Percentiles rank a stretch among this genome's conserved stretches.
phyloP scores from a whole-genome alignment of 2,797 vertebrate genomes.

The Sebastes steindachneri region DNA sequence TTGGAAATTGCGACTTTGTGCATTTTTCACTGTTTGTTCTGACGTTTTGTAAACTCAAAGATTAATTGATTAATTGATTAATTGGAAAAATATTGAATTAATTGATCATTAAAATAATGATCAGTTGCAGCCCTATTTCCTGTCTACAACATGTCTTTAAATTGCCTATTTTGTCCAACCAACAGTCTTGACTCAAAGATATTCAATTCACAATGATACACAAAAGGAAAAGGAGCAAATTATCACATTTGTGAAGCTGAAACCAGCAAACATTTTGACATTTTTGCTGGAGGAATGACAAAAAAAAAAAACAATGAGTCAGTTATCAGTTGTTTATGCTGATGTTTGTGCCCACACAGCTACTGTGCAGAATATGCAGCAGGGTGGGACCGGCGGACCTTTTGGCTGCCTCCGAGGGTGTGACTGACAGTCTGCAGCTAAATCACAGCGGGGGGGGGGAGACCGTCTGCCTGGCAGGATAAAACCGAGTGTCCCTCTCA shows the following conservation, averaged over 20 bases:
- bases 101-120: not conserved
- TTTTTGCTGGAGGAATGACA: not conserved
- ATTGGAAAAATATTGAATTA: not conserved
- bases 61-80: not conserved
- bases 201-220: not conserved
- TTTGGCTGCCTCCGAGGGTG: slow-evolving; percentile 23
- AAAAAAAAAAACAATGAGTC: no score
- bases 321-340: not conserved
- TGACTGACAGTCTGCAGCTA: slow-evolving; percentile 43
- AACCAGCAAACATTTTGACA: no score
- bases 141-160: not conserved
- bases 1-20: not conserved
- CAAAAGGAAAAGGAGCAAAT: no score
- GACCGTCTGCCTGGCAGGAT: slow-evolving; percentile 40
- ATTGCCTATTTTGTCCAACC: not conserved
- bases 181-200: not conserved
- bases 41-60: not conserved
- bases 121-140: not conserved
- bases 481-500: slow-evolving; percentile 46
- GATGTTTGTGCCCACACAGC: not conserved
- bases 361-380: not conserved
- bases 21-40: not conserved
- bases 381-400: slow-evolving; percentile 5
- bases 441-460: slow-evolving; percentile 36
- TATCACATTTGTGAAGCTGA: no score